Percentiles rank a stretch among this genome's conserved stretches.
Conservation (phyloP, 1,140 invertebrate species). For the Eumeta japonica region DNA sequence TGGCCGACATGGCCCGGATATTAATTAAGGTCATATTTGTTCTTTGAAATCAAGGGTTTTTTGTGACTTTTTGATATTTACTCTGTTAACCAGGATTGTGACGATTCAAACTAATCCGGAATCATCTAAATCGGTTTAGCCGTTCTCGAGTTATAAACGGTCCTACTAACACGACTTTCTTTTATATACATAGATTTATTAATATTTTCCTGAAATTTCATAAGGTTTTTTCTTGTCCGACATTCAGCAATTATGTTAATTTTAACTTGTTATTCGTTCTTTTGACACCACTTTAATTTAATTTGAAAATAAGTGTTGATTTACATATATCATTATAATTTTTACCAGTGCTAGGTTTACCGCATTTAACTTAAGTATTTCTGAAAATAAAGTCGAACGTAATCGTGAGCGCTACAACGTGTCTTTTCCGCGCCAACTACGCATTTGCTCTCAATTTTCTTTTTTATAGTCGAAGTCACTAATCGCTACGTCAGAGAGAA, state of each 20-base stretch:
- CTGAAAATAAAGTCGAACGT: slow-evolving; percentile 2
- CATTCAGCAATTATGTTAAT: slow-evolving; percentile 3
- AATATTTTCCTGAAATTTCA: slow-evolving; percentile 3
- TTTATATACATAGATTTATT: no score
- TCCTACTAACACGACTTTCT: no score
- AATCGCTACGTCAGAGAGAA: neutral
- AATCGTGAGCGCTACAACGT: slow-evolving; percentile 1
- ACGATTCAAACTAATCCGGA: no score
- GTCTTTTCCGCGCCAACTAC: slow-evolving; percentile 2
- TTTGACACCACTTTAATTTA: slow-evolving; percentile 8
- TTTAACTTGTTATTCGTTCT: slow-evolving; percentile 7
- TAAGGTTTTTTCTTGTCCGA: slow-evolving; percentile 3
- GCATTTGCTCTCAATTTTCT: neutral
- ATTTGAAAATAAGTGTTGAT: slow-evolving; percentile 1
- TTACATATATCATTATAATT: slow-evolving; percentile 3
- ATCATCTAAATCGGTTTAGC: no score
- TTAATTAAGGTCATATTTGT: no score
- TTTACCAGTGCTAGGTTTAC: neutral
- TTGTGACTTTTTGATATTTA: no score
- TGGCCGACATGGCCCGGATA: no score
- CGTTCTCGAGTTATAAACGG: no score
- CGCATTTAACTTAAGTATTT: neutral
- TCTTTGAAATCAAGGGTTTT: no score
- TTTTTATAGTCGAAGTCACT: neutral
- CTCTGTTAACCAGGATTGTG: no score